Evolutionary conservation across 2,113 vertebrate species (phyloP).

Genomic region (Martes martes): DNA sequence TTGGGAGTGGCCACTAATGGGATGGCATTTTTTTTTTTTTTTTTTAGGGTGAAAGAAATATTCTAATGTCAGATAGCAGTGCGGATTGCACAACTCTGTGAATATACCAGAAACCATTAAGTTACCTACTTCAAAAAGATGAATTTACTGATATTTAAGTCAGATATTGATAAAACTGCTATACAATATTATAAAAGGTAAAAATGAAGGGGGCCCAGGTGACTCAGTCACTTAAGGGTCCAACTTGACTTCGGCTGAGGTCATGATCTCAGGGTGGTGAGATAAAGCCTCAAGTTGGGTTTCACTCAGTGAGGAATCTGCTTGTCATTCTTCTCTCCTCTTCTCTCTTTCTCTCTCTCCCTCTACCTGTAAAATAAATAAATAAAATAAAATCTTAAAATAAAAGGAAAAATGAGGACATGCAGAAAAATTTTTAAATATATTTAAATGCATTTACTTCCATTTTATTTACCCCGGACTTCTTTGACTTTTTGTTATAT

Average conservation of each 20-base stretch:
- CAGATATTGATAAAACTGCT: not conserved
- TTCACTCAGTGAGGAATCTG: not conserved
- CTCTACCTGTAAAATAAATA: not conserved
- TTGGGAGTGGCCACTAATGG: not conserved
- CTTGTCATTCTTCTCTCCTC: not conserved
- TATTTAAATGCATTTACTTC: not conserved
- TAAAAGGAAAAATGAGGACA: not conserved
- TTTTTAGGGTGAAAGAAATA: not conserved
- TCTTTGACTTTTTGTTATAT: not conserved
- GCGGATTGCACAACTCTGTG: not conserved
- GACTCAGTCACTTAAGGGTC: not conserved
- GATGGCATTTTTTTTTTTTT: not conserved
- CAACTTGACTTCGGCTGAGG: not conserved
- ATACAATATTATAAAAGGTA: not conserved
- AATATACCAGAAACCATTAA: not conserved
- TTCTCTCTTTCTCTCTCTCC: not conserved
- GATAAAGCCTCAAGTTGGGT: not conserved
- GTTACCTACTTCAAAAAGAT: not conserved
- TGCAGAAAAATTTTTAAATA: not conserved
- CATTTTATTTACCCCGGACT: not conserved
- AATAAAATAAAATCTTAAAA: not conserved
- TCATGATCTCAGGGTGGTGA: not conserved
- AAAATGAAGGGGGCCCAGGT: not conserved
- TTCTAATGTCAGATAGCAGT: not conserved
- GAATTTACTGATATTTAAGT: not conserved